phyloP scores from a whole-genome alignment of 1,140 invertebrate genomes.

The Hypsibius dujardini region DNA sequence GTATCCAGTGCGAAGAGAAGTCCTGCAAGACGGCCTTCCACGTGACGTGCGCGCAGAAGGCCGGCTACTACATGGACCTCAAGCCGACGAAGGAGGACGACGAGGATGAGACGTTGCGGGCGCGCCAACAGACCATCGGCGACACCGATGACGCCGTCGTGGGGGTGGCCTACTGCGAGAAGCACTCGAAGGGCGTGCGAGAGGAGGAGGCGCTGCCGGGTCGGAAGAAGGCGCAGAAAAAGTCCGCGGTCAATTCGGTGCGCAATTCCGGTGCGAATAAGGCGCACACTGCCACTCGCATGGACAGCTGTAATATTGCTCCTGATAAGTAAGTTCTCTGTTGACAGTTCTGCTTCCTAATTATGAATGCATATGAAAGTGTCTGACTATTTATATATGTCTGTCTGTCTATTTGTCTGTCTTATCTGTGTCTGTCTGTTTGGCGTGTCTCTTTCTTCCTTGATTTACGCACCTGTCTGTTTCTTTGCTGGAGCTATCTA shows the following conservation, averaged over 20 bases:
- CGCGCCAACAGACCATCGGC: conserved; percentile 35
- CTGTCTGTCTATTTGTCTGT: too few species aligned
- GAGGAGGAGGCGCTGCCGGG: not conserved
- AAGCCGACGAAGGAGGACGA: conserved; percentile 48
- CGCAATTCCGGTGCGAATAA: not conserved
- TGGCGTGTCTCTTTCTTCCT: too few species aligned
- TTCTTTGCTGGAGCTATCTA: too few species aligned
- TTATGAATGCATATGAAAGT: not conserved
- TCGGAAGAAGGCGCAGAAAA: conserved; percentile 10
- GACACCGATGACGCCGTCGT: conserved; percentile 41
- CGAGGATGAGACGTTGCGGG: conserved; percentile 45
- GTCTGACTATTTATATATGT: not conserved
- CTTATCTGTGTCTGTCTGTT: too few species aligned
- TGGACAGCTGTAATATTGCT: conserved; percentile 1
- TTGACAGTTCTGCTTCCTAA: not conserved
- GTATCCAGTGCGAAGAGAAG: conserved; percentile 89
- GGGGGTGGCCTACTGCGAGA: conserved; percentile 87
- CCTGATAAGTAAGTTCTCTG: conserved; percentile 8
- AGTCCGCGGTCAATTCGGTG: not conserved
- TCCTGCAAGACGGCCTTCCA: conserved; percentile 95
- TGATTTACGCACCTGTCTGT: too few species aligned
- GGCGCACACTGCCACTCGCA: not conserved
- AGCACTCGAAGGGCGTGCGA: conserved; percentile 54
- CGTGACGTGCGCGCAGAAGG: conserved; percentile 93
- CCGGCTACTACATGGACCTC: conserved; percentile 86